Conservation (phyloP, 2,797 vertebrate genomes). For the Poecile montanus region DNA sequence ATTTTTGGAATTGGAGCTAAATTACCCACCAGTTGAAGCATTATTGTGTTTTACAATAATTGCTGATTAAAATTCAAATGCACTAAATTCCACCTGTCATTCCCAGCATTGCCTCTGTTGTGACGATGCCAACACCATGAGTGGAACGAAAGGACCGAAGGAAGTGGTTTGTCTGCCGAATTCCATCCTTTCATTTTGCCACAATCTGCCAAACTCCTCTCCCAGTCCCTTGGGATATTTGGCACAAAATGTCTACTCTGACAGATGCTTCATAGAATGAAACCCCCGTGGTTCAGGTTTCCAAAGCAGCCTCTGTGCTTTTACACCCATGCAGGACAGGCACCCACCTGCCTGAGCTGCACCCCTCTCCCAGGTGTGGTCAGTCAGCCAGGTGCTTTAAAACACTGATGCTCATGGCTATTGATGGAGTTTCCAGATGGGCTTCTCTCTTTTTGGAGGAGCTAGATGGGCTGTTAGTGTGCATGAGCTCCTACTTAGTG, state of each 20-base stretch:
- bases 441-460: background rate
- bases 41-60: conserved; percentile 54
- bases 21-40: conserved; percentile 32
- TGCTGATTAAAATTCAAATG: conserved; percentile 54
- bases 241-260: background rate
- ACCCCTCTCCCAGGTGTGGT: background rate
- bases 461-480: background rate
- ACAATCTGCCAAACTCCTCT: background rate
- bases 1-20: conserved; percentile 35
- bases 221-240: background rate
- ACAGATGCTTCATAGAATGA: background rate
- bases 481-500: background rate
- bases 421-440: background rate
- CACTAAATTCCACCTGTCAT: conserved; percentile 54
- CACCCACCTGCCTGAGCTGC: background rate
- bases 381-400: background rate
- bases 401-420: background rate
- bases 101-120: conserved; percentile 16
- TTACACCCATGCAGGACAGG: background rate
- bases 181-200: background rate
- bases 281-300: background rate
- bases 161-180: conserved; percentile 7
- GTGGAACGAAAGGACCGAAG: background rate
- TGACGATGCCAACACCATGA: background rate
- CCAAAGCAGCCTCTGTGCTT: background rate